A percentile compares a stretch with the other conserved stretches of the same genome.
Evolutionary conservation across 92 coral and sea anemone genomes (phyloP).

Genomic region (Porites evermanni): DNA sequence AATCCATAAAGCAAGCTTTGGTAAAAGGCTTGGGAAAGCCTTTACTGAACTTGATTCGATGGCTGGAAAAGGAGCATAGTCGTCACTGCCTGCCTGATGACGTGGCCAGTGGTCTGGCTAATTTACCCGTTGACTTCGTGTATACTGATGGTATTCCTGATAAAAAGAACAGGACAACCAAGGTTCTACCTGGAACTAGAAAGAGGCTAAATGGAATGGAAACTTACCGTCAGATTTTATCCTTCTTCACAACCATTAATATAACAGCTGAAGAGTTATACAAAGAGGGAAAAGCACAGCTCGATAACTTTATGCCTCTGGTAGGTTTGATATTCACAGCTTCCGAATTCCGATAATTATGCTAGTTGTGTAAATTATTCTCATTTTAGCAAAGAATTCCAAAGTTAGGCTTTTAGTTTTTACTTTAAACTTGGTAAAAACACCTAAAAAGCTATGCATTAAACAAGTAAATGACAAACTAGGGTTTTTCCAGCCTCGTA

Average conservation of each 20-base stretch:
- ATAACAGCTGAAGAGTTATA: conserved; percentile 80
- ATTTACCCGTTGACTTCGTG: conserved; percentile 87
- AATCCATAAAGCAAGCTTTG: conserved; percentile 72
- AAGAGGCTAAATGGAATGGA: conserved; percentile 69
- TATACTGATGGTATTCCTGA: conserved; percentile 78
- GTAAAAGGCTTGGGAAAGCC: conserved; percentile 89
- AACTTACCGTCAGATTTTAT: conserved; percentile 80
- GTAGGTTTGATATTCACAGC: conserved; percentile 26
- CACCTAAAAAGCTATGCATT: too few relatives aligned
- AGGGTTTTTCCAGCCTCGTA: too few relatives aligned
- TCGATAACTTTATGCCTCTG: conserved; percentile 65
- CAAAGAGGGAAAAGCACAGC: conserved; percentile 70
- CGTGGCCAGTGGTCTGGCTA: conserved; percentile 91
- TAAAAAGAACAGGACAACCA: conserved; percentile 67
- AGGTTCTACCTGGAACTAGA: conserved; percentile 77
- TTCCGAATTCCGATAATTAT: too few relatives aligned
- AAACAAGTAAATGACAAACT: too few relatives aligned
- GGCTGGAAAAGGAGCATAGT: conserved; percentile 84
- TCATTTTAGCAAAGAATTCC: too few relatives aligned
- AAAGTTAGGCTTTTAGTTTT: too few relatives aligned
- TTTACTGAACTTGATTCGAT: conserved; percentile 73
- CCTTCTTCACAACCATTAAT: conserved; percentile 86
- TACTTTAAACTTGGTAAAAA: too few relatives aligned
- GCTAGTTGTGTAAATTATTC: too few relatives aligned
- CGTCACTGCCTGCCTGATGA: conserved; percentile 86